A percentile compares a stretch with the other conserved stretches of the same genome.
Conservation (phyloP, 2,797 vertebrate genomes). For the Ctenopoma kingsleyae region DNA sequence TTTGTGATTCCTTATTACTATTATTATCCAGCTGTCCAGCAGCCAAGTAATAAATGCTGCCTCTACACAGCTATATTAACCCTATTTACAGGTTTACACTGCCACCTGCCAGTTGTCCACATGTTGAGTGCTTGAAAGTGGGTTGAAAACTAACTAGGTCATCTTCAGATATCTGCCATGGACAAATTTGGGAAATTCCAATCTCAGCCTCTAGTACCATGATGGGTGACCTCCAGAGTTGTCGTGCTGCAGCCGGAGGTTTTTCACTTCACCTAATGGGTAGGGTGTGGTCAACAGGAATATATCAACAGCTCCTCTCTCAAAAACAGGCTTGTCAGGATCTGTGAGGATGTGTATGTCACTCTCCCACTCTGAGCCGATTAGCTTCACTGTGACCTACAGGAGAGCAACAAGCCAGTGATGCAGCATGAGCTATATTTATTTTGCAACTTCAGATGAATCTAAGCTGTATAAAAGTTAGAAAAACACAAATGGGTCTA, state of each 20-base stretch:
- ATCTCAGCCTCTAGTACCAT: constrained; percentile 71
- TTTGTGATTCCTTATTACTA: constrained; percentile 1
- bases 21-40: too few species aligned
- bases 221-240: constrained; percentile 84
- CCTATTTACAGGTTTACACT: too few species aligned
- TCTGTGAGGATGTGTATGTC: constrained; percentile 82
- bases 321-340: constrained; percentile 84
- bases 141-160: not conserved
- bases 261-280: constrained; percentile 84
- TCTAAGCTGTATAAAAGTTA: not conserved
- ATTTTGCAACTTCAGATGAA: not conserved
- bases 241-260: constrained; percentile 87
- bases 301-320: constrained; percentile 85
- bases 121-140: too few species aligned
- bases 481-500: not conserved
- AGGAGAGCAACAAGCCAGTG: not conserved
- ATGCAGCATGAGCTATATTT: constrained; percentile 3
- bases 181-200: not conserved
- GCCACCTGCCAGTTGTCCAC: too few species aligned
- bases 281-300: constrained; percentile 85
- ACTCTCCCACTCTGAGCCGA: constrained; percentile 84
- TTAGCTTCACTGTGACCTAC: constrained; percentile 82
- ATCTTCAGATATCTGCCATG: not conserved
- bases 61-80: too few species aligned
- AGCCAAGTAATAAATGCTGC: too few species aligned